Evolutionary conservation across 2,888 invertebrate species (phyloP).

Genomic region (Cheilosia scutellata): DNA sequence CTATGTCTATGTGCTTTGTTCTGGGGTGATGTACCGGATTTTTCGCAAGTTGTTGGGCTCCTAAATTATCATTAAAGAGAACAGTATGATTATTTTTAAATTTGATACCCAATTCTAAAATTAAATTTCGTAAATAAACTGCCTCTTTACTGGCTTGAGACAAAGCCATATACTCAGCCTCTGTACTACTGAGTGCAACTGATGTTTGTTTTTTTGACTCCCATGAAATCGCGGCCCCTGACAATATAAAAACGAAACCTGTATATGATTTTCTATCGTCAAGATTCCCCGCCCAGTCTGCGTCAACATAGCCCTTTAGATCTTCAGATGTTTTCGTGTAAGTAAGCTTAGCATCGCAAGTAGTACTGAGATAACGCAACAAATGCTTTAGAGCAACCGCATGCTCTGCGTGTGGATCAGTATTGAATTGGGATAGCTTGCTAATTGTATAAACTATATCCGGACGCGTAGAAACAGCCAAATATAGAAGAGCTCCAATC

Average conservation of each 20-base stretch:
- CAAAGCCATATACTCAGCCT: constrained; percentile 57
- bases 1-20: constrained; percentile 53
- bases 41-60: constrained; percentile 40
- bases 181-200: constrained; percentile 46
- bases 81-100: constrained; percentile 16
- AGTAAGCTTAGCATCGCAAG: constrained; percentile 25
- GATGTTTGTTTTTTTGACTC: constrained; percentile 53
- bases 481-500: constrained; percentile 45
- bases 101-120: constrained; percentile 20
- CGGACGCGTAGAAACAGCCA: constrained; percentile 41
- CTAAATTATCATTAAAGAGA: constrained; percentile 46
- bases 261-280: constrained; percentile 52
- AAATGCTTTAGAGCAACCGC: too few relatives aligned
- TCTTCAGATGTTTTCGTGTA: constrained; percentile 35
- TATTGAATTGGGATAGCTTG: too few relatives aligned
- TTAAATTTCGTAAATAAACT: constrained; percentile 34
- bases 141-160: constrained; percentile 43
- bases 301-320: constrained; percentile 39
- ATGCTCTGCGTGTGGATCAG: too few relatives aligned
- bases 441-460: not conserved
- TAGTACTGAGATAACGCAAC: constrained; percentile 1
- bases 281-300: constrained; percentile 24
- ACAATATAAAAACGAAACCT: constrained; percentile 41
- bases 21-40: constrained; percentile 53
- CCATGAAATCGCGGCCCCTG: constrained; percentile 39